Conservation (phyloP, 2,888 invertebrate species). For the Pristionchus maxplancki region DNA sequence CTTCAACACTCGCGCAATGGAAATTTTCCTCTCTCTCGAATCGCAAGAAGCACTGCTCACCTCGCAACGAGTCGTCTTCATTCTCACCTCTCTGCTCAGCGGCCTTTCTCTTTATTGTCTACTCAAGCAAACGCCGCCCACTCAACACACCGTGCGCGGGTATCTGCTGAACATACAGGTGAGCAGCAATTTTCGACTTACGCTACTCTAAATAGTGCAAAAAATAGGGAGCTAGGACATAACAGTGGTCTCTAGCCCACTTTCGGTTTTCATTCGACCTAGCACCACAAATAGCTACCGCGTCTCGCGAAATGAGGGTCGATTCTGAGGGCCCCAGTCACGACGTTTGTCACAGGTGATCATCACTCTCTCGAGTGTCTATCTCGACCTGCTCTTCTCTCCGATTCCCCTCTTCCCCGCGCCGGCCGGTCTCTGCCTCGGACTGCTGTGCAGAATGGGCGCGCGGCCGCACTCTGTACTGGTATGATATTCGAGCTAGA, state of each 20-base stretch:
- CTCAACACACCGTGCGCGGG: not conserved
- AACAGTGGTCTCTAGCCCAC: too few species aligned
- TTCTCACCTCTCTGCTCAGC: not conserved
- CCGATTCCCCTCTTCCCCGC: not conserved
- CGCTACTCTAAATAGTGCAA: too few species aligned
- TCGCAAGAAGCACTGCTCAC: not conserved
- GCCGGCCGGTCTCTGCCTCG: not conserved
- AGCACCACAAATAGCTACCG: too few species aligned
- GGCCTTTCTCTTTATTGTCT: not conserved
- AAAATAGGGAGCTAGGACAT: too few species aligned
- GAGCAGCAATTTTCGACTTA: not conserved
- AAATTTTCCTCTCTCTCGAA: not conserved
- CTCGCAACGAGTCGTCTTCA: not conserved
- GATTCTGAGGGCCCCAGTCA: too few species aligned
- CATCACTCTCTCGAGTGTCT: not conserved
- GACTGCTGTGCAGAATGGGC: not conserved
- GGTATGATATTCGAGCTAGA: too few species aligned
- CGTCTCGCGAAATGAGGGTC: too few species aligned
- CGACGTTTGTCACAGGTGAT: not conserved
- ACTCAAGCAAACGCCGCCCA: not conserved
- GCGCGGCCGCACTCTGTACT: too few species aligned
- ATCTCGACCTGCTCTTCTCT: not conserved
- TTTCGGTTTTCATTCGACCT: too few species aligned
- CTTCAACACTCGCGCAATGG: too few species aligned
- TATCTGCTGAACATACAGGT: not conserved